Evolutionary conservation across 2,888 invertebrate genomes (phyloP).

Genomic region (Cinara cedri): DNA sequence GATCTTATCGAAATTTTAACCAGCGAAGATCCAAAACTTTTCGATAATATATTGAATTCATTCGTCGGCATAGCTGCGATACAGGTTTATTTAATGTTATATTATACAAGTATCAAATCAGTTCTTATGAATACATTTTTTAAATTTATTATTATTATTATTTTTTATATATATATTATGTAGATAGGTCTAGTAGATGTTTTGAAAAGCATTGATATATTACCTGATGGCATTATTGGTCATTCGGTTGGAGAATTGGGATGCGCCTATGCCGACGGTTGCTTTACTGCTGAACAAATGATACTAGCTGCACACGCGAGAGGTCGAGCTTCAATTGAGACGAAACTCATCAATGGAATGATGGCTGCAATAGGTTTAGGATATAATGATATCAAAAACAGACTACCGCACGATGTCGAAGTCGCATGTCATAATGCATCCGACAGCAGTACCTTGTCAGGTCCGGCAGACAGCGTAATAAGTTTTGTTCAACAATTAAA

Average conservation of each 20-base stretch:
- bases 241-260: slow-evolving; percentile 95
- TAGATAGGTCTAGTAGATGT: slow-evolving; percentile 73
- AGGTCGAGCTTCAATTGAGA: slow-evolving; percentile 76
- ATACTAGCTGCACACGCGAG: slow-evolving; percentile 83
- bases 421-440: slow-evolving; percentile 87
- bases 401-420: slow-evolving; percentile 78
- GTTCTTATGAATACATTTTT: too few species aligned
- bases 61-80: slow-evolving; percentile 77
- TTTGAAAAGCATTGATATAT: slow-evolving; percentile 68
- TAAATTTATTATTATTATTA: too few species aligned
- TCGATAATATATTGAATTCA: slow-evolving; percentile 73
- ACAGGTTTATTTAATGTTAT: slow-evolving; percentile 64
- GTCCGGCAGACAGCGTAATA: slow-evolving; percentile 73
- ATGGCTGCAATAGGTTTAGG: slow-evolving; percentile 81
- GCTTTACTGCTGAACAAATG: slow-evolving; percentile 85
- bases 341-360: slow-evolving; percentile 74
- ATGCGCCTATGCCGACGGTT: slow-evolving; percentile 93
- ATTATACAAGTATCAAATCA: too few species aligned
- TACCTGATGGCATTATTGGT: slow-evolving; percentile 78
- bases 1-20: slow-evolving; percentile 72
- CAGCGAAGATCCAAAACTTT: slow-evolving; percentile 69
- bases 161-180: slow-evolving; percentile 63
- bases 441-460: slow-evolving; percentile 89
- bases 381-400: slow-evolving; percentile 65
- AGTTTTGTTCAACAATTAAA: slow-evolving; percentile 68